Base-by-base conservation (phyloP, 2,797 vertebrate species). In the Tamandua tetradactyla region DNA sequence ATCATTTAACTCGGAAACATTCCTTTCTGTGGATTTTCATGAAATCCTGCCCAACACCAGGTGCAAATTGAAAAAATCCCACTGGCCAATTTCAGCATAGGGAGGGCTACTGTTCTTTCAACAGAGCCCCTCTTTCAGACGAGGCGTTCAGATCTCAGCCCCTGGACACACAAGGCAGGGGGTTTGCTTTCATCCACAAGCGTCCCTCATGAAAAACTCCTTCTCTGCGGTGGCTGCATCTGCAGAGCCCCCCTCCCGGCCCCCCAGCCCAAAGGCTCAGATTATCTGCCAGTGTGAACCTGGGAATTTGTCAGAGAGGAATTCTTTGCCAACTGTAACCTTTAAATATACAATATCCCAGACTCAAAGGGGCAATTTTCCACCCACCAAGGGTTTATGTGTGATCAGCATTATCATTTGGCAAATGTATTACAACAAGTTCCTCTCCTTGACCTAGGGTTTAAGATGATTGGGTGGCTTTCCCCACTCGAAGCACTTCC, bases 61-160 rank as follows among this genome's bases (percentile, higher is more conserved):
- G 91, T 55, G 49, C 96, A 92, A 89, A 97, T 90, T 7, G 40
- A 95, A 97, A 97, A 97, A 95, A 93, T 92, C 95, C 96, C 93
- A 95, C 94, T 94, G 75, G 96, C 96, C 90, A 59, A 86, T 80
- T 96, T 93, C 76, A 90, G 78, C 95, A 97, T 92, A 97, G 94
- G 94, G 79, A 96, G 76, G 89, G 68, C 94, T 95, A 95, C 96
- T 96, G 96, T 97, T 97, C 95, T 93, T 87, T 84, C 82, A 97
- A 96, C 96, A 96, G 95, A 97, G 96, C 57, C 81, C 32, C 49
- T 94, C 96, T 97, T 96, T 97, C 97, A 97, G 91, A 52, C 87
- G 74, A 94, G 87, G 81, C 93, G 83, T 94, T 93, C 93, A 84
- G 93, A 93, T 96, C 92, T 61, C 42, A 87, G 96, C 90, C 91